These are phyloP conservation scores for Scolopax mira DNA, from an alignment of 2,113 vertebrate genomes.

Conservation along the genomic window DNA sequence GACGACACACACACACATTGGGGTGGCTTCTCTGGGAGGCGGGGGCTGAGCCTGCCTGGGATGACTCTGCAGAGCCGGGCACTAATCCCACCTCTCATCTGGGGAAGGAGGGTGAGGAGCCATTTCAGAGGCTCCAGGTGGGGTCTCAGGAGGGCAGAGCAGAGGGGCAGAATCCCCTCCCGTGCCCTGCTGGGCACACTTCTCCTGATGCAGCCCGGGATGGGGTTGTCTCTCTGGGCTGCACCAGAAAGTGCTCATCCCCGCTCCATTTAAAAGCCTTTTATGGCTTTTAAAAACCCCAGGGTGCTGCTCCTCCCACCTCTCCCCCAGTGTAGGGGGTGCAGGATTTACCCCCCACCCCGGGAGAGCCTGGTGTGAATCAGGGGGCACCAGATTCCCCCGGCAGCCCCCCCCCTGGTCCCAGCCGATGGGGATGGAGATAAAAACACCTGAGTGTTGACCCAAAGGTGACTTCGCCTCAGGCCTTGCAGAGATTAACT, in stretches of 20 bases:
- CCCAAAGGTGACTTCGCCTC: slow-evolving; percentile 64
- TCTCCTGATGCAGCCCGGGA: too few relatives aligned
- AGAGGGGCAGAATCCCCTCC: too few relatives aligned
- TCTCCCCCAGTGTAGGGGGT: background rate
- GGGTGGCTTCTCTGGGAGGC: accelerated
- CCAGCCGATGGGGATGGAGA: slow-evolving; percentile 25
- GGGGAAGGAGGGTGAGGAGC: background rate
- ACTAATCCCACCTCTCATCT: background rate
- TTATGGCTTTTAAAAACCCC: background rate
- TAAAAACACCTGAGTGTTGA: slow-evolving; percentile 68
- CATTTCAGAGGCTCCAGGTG: background rate
- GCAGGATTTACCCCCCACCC: background rate
- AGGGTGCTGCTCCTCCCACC: accelerated
- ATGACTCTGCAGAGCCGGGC: background rate
- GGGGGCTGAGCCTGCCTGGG: background rate
- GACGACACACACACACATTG: too few relatives aligned
- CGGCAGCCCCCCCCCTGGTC: background rate
- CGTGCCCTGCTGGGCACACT: too few relatives aligned
- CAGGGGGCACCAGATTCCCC: background rate
- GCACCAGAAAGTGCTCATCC: background rate
- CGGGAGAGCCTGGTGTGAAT: background rate
- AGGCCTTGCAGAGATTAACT: slow-evolving; percentile 40
- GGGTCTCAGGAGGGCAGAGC: too few relatives aligned
- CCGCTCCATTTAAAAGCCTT: accelerated
- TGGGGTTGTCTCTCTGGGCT: too few relatives aligned